Evolutionary conservation across 2,888 invertebrate genomes (phyloP).

Genomic region (Flabesymbios commensalis): DNA sequence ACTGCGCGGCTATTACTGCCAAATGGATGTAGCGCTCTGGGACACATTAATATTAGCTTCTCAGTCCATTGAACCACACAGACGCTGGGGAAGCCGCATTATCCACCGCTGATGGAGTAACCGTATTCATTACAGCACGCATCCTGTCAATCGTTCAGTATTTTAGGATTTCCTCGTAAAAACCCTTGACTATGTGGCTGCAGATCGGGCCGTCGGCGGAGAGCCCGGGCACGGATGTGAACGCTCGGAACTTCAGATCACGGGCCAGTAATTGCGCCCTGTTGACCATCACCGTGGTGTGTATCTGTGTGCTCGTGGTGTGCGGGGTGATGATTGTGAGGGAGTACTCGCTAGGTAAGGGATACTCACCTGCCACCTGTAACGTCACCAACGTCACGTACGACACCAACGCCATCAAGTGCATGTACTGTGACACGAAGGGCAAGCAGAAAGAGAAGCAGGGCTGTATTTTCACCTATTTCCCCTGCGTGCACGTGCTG

Average conservation of each 20-base stretch:
- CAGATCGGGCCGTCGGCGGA: no score
- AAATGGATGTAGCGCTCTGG: no score
- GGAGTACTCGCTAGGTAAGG: constrained; percentile 34
- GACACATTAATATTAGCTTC: no score
- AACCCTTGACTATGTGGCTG: no score
- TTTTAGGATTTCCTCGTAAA: no score
- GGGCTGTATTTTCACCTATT: constrained; percentile 25
- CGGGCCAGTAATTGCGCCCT: constrained; percentile 35
- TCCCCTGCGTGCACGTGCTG: constrained; percentile 31
- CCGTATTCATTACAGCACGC: no score
- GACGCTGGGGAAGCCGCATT: no score
- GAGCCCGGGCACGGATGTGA: no score
- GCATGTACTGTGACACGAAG: constrained; percentile 32
- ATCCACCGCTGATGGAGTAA: no score
- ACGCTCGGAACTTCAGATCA: background rate
- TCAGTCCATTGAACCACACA: no score
- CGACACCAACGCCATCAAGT: constrained; percentile 15
- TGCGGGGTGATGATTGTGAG: constrained; percentile 38
- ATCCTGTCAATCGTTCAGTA: no score
- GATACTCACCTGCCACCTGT: constrained; percentile 30
- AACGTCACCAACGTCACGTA: constrained; percentile 22
- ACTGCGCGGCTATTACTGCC: no score
- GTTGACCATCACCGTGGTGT: constrained; percentile 33
- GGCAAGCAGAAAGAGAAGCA: constrained; percentile 27
- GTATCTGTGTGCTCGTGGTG: constrained; percentile 36